Conservation (phyloP, 2,888 invertebrate genomes). For the Margaritifera margaritifera region DNA sequence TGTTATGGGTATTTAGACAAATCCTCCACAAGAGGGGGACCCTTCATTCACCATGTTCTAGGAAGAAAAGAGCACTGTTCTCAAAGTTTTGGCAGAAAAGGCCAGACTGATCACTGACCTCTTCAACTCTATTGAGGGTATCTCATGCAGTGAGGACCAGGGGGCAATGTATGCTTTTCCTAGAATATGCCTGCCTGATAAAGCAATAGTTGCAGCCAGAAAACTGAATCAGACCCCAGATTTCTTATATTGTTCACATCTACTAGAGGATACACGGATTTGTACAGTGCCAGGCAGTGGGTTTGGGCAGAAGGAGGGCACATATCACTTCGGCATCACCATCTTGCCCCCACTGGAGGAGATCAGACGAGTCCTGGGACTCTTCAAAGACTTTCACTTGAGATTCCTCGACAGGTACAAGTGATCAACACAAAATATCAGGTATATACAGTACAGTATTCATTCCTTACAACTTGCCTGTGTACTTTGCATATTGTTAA, state of each 20-base stretch:
- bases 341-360: conserved; percentile 91
- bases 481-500: no score
- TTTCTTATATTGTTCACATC: conserved; percentile 91
- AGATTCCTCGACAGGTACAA: conserved; percentile 83
- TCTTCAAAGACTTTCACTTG: conserved; percentile 87
- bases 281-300: conserved; percentile 86
- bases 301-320: conserved; percentile 94
- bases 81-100: conserved; percentile 83
- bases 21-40: conserved; percentile 88
- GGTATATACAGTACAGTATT: no score
- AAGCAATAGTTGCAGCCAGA: conserved; percentile 89
- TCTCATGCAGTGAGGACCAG: conserved; percentile 87
- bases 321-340: conserved; percentile 95
- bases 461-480: no score
- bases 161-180: conserved; percentile 99
- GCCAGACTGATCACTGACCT: conserved; percentile 89
- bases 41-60: conserved; percentile 79
- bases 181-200: conserved; percentile 84
- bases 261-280: conserved; percentile 91
- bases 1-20: conserved; percentile 90
- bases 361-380: conserved; percentile 85
- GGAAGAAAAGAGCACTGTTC: conserved; percentile 82
- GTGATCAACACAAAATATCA: conserved; percentile 11
- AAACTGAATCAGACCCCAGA: conserved; percentile 81
- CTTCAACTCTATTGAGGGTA: conserved; percentile 92